Percentiles rank a stretch among this genome's conserved stretches.
These are phyloP conservation scores for Machimus atricapillus DNA, from an alignment of 2,888 invertebrate genomes.

Conservation along the genomic window DNA sequence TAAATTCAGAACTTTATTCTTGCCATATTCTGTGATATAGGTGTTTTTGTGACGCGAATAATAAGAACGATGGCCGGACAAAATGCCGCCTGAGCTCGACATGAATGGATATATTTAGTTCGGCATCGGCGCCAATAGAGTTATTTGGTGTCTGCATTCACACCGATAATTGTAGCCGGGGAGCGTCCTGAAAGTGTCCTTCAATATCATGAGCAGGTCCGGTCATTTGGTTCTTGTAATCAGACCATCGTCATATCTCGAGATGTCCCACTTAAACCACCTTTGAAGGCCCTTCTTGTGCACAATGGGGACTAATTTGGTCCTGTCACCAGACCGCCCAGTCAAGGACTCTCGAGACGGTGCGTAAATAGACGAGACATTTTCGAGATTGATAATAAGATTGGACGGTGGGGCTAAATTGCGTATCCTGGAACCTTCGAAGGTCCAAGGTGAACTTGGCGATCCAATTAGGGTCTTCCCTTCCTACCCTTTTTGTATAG, in stretches of 20 bases:
- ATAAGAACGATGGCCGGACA: neutral
- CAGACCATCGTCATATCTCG: neutral
- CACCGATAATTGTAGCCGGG: neutral
- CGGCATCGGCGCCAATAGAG: neutral
- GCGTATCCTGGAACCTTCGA: neutral
- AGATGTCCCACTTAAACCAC: neutral
- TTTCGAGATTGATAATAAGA: conserved; percentile 1
- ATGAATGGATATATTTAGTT: neutral
- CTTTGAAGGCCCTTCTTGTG: neutral
- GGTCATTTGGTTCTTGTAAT: neutral
- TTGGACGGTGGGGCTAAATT: neutral
- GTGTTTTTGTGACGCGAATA: neutral
- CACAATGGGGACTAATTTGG: conserved; percentile 5
- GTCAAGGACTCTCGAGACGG: neutral
- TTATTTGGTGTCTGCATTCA: neutral
- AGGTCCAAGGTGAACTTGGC: neutral
- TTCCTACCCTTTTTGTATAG: neutral
- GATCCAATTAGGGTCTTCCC: conserved; percentile 1
- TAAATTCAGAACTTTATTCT: neutral
- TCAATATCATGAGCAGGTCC: neutral
- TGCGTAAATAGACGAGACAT: neutral
- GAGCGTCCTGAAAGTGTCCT: neutral
- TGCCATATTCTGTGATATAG: neutral
- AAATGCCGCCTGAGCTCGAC: neutral
- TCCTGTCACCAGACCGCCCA: neutral